These are phyloP conservation scores for Proterorhinus semilunaris DNA, from an alignment of 2,113 vertebrate species.

Conservation along the genomic window DNA sequence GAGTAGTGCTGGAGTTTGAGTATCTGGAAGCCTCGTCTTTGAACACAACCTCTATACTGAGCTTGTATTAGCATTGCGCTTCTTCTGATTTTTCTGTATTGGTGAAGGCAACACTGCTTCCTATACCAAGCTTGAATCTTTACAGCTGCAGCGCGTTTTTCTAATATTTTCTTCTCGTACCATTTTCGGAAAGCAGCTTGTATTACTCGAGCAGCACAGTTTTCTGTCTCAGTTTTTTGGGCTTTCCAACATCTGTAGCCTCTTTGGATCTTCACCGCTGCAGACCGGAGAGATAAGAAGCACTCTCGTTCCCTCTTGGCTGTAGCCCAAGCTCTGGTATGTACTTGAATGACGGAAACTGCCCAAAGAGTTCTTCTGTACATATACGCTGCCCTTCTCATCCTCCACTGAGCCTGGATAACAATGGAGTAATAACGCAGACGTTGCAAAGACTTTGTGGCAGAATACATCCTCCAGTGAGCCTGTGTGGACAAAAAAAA, in stretches of 20 bases:
- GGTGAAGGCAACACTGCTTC: constrained; percentile 53
- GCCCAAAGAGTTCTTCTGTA: constrained; percentile 75
- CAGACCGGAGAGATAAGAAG: constrained; percentile 68
- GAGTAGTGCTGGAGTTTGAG: constrained; percentile 67
- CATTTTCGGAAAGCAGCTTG: constrained; percentile 81
- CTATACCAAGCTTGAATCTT: constrained; percentile 85
- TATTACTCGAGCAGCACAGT: constrained; percentile 70
- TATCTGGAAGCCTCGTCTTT: constrained; percentile 46
- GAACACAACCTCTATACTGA: constrained; percentile 73
- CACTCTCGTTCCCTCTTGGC: constrained; percentile 62
- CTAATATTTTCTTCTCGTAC: constrained; percentile 55
- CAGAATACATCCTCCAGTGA: constrained; percentile 79
- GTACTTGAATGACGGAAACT: constrained; percentile 75
- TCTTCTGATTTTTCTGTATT: constrained; percentile 57
- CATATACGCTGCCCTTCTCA: constrained; percentile 70
- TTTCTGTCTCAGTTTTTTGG: constrained; percentile 58
- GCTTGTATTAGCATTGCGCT: constrained; percentile 80
- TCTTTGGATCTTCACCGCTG: constrained; percentile 76
- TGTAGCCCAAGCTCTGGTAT: constrained; percentile 61
- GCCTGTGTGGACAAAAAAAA: constrained; percentile 63
- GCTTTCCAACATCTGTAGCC: constrained; percentile 80
- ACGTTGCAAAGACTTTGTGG: constrained; percentile 71
- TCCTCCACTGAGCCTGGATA: constrained; percentile 82
- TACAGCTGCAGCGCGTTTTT: constrained; percentile 70
- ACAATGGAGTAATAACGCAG: constrained; percentile 72